Conservation (phyloP, 2,113 vertebrate species). For the Microtus pennsylvanicus region DNA sequence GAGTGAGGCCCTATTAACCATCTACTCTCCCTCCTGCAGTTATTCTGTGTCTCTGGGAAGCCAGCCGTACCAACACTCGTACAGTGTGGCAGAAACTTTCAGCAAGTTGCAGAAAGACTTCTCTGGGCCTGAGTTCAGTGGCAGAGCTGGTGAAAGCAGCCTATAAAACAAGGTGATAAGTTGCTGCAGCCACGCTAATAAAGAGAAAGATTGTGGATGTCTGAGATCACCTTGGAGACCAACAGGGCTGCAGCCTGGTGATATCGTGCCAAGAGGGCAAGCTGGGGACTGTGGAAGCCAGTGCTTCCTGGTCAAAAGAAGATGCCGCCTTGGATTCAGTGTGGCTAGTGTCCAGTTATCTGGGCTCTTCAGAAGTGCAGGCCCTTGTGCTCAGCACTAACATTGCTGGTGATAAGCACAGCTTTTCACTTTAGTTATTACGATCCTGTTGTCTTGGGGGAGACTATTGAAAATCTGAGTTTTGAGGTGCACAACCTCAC, state of each 20-base stretch:
- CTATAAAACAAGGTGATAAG: neutral
- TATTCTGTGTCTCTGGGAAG: neutral
- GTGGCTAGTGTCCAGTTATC: neutral
- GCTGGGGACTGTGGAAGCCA: rapidly evolving
- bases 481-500: neutral
- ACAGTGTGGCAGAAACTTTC: neutral
- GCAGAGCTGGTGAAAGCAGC: neutral
- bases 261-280: rapidly evolving
- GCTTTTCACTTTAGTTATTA: neutral
- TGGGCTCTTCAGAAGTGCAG: neutral
- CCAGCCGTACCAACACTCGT: neutral
- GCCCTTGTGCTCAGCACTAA: neutral
- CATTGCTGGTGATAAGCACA: neutral
- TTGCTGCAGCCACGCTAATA: neutral
- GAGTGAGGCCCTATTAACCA: rapidly evolving
- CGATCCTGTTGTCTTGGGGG: neutral
- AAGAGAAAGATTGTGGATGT: neutral
- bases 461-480: neutral
- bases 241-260: neutral
- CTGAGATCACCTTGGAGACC: neutral
- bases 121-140: slow-evolving; percentile 3
- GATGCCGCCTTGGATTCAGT: rapidly evolving
- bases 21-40: neutral
- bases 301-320: neutral
- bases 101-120: neutral